Conservation (phyloP, 2,888 invertebrate genomes). For the Vesta saturnalis region DNA sequence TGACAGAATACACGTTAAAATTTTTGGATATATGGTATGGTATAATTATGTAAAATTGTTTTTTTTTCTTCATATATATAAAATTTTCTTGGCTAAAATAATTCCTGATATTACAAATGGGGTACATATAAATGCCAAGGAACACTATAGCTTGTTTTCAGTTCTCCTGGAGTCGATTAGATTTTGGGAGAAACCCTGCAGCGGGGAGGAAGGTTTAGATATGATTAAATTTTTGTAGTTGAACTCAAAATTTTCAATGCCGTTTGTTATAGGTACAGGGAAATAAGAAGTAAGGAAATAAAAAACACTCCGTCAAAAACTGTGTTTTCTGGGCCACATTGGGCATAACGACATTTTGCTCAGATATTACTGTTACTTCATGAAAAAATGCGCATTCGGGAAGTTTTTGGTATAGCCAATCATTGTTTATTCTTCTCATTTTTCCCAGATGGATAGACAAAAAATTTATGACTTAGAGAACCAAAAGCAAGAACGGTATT, state of each 20-base stretch:
- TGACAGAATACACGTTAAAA: background rate
- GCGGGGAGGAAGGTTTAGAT: too few relatives aligned
- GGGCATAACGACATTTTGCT: background rate
- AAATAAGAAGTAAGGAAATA: background rate
- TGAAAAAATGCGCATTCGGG: background rate
- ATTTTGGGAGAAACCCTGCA: too few relatives aligned
- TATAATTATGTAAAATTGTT: background rate
- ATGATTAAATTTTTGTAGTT: background rate
- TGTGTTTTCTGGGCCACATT: background rate
- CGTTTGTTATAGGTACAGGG: too few relatives aligned
- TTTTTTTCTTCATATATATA: background rate
- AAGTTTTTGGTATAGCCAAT: background rate
- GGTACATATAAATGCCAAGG: background rate
- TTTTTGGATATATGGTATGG: background rate
- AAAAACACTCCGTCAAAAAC: background rate
- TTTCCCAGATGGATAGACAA: too few relatives aligned
- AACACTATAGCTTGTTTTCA: too few relatives aligned
- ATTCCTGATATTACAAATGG: too few relatives aligned
- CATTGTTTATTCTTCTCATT: too few relatives aligned
- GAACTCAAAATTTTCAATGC: background rate
- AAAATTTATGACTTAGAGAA: too few relatives aligned
- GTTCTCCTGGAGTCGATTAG: too few relatives aligned
- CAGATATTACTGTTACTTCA: background rate
- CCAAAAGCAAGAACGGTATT: too few relatives aligned
- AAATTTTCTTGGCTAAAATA: too few relatives aligned